These are phyloP conservation scores for Geodia barretti DNA, from an alignment of 37 sponge, comb jelly and placozoan species.

Conservation along the genomic window DNA sequence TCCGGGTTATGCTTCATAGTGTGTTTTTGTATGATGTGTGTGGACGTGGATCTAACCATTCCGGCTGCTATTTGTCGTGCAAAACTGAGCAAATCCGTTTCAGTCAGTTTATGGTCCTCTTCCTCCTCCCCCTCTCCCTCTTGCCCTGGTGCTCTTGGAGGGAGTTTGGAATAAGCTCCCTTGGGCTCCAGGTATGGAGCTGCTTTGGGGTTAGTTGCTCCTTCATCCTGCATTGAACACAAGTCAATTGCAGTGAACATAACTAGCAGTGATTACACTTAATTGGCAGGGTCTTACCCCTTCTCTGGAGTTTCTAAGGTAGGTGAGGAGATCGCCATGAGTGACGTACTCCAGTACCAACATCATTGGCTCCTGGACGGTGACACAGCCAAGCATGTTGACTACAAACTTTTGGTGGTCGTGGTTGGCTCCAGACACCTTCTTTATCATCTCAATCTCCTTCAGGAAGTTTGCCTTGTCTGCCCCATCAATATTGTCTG, in stretches of 20 bases:
- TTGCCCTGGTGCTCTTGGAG: constrained; percentile 2
- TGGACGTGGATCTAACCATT: constrained; percentile 47
- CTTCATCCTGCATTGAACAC: no score
- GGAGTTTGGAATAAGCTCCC: constrained; percentile 29
- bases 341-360: constrained; percentile 66
- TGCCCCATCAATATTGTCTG: constrained; percentile 26
- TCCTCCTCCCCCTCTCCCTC: constrained; percentile 27
- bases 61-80: constrained; percentile 71
- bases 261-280: neutral
- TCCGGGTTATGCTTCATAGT: no score
- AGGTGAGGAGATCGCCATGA: constrained; percentile 60
- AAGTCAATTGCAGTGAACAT: no score
- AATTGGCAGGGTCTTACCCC: neutral
- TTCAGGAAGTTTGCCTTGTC: constrained; percentile 61
- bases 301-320: constrained; percentile 33
- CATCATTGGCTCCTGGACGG: constrained; percentile 55
- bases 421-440: constrained; percentile 33
- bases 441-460: constrained; percentile 81
- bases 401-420: constrained; percentile 53
- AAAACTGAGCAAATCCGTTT: constrained; percentile 52
- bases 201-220: neutral
- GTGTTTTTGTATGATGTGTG: neutral
- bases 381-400: constrained; percentile 78
- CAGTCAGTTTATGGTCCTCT: neutral
- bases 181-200: constrained; percentile 13